Evolutionary conservation across 2,797 vertebrate genomes (phyloP).

Genomic region (Syndactyla subalaris): DNA sequence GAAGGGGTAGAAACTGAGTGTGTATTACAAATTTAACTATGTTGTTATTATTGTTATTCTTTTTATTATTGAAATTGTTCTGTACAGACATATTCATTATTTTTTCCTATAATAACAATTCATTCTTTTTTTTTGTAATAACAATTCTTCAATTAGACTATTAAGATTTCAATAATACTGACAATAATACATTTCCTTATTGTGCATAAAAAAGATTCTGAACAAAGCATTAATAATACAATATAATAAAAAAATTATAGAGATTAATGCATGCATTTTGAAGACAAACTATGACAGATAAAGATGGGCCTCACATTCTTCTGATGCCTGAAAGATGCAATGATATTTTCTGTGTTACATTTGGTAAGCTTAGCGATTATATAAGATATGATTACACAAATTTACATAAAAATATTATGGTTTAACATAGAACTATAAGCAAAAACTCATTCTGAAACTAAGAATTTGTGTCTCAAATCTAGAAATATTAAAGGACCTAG

Average conservation of each 20-base stretch:
- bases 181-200: background rate
- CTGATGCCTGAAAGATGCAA: background rate
- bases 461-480: background rate
- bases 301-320: background rate
- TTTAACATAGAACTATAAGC: background rate
- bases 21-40: rapidly evolving
- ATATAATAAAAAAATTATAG: background rate
- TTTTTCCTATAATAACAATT: background rate
- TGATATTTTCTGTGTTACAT: background rate
- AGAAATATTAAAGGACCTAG: background rate
- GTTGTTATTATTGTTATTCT: background rate
- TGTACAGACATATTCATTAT: background rate
- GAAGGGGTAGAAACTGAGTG: background rate
- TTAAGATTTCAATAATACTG: background rate
- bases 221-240: background rate
- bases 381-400: background rate
- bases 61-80: background rate
- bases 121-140: background rate
- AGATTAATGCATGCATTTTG: background rate
- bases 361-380: background rate
- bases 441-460: background rate
- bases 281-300: background rate
- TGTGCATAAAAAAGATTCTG: background rate
- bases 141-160: background rate
- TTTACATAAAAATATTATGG: background rate